Evolutionary conservation across 1,140 invertebrate species (phyloP).

Genomic region (Solen grandis): DNA sequence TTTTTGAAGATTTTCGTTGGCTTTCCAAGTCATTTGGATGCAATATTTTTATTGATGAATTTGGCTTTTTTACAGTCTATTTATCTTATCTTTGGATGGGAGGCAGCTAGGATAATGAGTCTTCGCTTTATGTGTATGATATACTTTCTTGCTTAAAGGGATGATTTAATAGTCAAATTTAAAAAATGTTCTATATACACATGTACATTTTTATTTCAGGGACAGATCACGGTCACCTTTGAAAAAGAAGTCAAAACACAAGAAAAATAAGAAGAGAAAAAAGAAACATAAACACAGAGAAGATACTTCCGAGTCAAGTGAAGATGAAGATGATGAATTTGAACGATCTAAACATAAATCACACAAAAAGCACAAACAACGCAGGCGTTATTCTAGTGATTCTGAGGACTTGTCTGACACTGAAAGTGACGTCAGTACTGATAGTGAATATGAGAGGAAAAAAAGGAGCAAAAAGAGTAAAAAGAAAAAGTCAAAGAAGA

Average conservation of each 20-base stretch:
- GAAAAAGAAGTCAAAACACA: slow-evolving; percentile 20
- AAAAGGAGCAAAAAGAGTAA: slow-evolving; percentile 29
- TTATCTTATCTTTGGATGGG: neutral
- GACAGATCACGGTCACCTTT: slow-evolving; percentile 48
- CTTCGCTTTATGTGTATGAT: neutral
- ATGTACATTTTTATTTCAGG: slow-evolving; percentile 29
- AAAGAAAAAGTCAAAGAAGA: slow-evolving; percentile 29
- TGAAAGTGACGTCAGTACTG: slow-evolving; percentile 1
- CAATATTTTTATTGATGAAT: neutral
- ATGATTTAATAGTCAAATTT: neutral
- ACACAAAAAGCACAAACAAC: slow-evolving; percentile 15
- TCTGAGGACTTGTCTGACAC: slow-evolving; percentile 2
- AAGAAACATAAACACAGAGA: slow-evolving; percentile 28
- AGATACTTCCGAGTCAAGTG: neutral
- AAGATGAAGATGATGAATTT: slow-evolving; percentile 1
- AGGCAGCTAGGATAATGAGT: neutral
- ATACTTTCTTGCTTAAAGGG: neutral
- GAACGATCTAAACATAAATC: neutral
- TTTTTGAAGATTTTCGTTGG: too few relatives aligned
- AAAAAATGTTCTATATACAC: neutral
- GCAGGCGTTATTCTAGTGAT: neutral
- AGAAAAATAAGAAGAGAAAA: slow-evolving; percentile 46
- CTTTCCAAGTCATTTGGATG: neutral
- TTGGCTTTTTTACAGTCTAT: neutral
- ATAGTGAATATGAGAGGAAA: slow-evolving; percentile 9